Evolutionary conservation across 2,797 vertebrate species (phyloP), one percentile per base, ranked within the genome.

Genomic region (Phoxinus dragarum): DNA sequence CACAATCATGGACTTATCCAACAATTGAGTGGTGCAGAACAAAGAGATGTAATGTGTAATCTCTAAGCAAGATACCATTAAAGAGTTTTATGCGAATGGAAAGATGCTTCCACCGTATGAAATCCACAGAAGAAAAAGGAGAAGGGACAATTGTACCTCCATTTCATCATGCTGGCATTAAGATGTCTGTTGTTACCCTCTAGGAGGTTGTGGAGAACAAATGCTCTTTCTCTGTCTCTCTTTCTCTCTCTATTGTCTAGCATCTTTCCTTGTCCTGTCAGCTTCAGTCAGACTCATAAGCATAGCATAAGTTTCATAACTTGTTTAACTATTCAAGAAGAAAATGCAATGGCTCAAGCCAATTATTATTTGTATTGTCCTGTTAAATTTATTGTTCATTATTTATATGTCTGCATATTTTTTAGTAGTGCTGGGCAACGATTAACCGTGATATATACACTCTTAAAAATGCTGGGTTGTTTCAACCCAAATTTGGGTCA

Each of bases 101-200:
- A 85, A 66, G 54, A 80, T 38, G 38, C 31, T 72, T 69, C 23
- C 66, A 61, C 47, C 8, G 49, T 71, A 38, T 59, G 19, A 27
- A 27, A 44, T 71, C 49, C 76, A 79, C 67, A 85, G 64, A 40
- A 36, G 31, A 47, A 61, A 61, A 61, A 59, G 42, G 31, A 85
- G 31, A 42, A 49, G 10, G 75, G 68, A 79, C 54, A 72, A 66
- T 36, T 47, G 75, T 80, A 64, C 42, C 54, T 38, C 49, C 54
- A 44, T 80, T 80, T 80, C 84, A 85, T 85, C 77, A 85, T 9
- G 27, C 36, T 49, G 75, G 38, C 68, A 85, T 64, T 79, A 72
- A 80, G 34, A 66, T 85, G 67, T 80, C 52, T 80, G 40, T 73
- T 52, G 54, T 64, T 38, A 52, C 67, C 84, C 68, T 79, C 76